phyloP scores from a whole-genome alignment of 1,140 invertebrate species.

The Drosophila sp. region DNA sequence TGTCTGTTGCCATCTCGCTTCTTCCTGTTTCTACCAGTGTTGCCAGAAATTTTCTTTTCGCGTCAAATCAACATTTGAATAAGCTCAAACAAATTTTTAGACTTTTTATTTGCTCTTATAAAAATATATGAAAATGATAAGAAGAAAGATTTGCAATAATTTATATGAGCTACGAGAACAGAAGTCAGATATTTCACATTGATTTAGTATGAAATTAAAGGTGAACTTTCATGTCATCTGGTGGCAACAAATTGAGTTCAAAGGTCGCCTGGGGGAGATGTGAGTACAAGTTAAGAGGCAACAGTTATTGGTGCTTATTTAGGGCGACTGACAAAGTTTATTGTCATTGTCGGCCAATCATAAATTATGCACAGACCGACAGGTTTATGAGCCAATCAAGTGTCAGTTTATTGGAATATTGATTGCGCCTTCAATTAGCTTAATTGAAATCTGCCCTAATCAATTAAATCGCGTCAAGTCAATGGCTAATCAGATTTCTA shows the following conservation, averaged over 20 bases:
- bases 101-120: too few relatives aligned
- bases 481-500: conserved; percentile 28
- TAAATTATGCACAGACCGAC: conserved; percentile 40
- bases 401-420: conserved; percentile 22
- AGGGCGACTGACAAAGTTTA: conserved; percentile 32
- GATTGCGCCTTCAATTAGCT: conserved; percentile 18
- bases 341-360: conserved; percentile 21
- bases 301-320: conserved; percentile 39
- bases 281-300: conserved; percentile 1
- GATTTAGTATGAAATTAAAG: conserved; percentile 14
- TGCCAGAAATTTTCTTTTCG: too few relatives aligned
- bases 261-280: neutral
- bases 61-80: too few relatives aligned
- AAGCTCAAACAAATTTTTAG: too few relatives aligned
- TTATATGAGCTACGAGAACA: too few relatives aligned
- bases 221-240: conserved; percentile 2
- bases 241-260: conserved; percentile 3
- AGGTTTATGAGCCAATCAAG: conserved; percentile 43
- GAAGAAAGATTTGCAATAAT: too few relatives aligned
- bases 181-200: too few relatives aligned
- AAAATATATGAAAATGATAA: too few relatives aligned
- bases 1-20: too few relatives aligned
- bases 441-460: conserved; percentile 30
- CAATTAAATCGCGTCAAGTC: conserved; percentile 28
- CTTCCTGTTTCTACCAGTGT: too few relatives aligned